Percentiles rank a stretch among this genome's conserved stretches.
Evolutionary conservation across 2,113 vertebrate species (phyloP).

Genomic region (Podiceps cristatus): DNA sequence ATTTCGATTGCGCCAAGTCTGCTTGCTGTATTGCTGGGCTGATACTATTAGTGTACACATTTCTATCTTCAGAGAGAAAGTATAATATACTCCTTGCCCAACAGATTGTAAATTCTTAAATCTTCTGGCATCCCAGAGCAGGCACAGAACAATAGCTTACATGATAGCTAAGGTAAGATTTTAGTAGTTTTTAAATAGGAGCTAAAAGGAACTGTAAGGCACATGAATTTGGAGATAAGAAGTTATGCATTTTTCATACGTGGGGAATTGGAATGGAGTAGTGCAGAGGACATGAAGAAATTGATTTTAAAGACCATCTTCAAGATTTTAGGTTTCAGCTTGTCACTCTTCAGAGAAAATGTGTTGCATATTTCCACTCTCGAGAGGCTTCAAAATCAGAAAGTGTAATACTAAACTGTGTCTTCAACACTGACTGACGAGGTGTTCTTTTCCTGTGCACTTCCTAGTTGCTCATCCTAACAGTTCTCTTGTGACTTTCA

Average conservation of each 20-base stretch:
- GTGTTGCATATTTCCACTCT: neutral
- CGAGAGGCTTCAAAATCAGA: neutral
- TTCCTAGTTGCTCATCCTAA: neutral
- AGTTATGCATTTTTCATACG: conserved; percentile 20
- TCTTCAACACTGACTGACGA: neutral
- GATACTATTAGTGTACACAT: neutral
- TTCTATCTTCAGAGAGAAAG: neutral
- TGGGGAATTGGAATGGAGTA: neutral
- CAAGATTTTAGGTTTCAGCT: neutral
- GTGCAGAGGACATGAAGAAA: neutral
- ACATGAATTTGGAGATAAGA: neutral
- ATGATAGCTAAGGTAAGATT: neutral
- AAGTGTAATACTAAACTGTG: neutral
- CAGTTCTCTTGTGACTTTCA: conserved; percentile 34
- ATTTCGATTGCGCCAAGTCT: neutral
- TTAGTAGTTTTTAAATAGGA: neutral
- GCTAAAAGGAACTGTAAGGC: neutral
- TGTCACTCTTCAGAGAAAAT: conserved; percentile 2
- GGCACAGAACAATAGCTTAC: neutral
- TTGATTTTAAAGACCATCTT: neutral
- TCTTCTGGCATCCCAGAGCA: neutral
- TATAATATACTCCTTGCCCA: neutral
- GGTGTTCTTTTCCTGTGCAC: neutral
- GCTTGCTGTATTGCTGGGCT: neutral
- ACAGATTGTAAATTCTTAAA: neutral